Percentiles rank a stretch among this genome's conserved stretches.
phyloP scores from a whole-genome alignment of 2,888 invertebrate genomes.

The Pasiphila rectangulata region DNA sequence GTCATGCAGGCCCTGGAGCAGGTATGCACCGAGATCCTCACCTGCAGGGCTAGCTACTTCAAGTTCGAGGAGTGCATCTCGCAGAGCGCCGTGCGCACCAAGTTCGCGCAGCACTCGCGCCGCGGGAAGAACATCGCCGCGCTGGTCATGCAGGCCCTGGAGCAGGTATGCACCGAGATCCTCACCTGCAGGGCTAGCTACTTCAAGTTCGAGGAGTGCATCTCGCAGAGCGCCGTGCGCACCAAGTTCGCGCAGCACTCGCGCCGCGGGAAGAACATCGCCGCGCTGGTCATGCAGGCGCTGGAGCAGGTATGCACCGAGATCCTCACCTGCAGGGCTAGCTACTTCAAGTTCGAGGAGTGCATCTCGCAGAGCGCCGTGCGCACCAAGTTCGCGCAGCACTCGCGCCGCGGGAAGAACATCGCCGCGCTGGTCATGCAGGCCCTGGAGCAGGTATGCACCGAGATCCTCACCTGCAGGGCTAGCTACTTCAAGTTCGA shows the following conservation, averaged over 20 bases:
- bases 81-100: constrained; percentile 98
- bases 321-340: too few species aligned
- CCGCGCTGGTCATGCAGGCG: constrained; percentile 83
- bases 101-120: constrained; percentile 98
- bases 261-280: constrained; percentile 94
- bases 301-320: constrained; percentile 67
- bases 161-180: constrained; percentile 52
- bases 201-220: too few species aligned
- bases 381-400: constrained; percentile 99
- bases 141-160: constrained; percentile 83
- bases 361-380: constrained; percentile 99
- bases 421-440: constrained; percentile 87
- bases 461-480: too few species aligned
- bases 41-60: too few species aligned
- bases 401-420: constrained; percentile 94
- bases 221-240: constrained; percentile 97
- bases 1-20: constrained; percentile 82
- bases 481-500: too few species aligned
- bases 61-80: constrained; percentile 99
- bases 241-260: constrained; percentile 99
- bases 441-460: constrained; percentile 76
- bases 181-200: too few species aligned
- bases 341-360: too few species aligned
- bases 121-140: constrained; percentile 93
- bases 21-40: constrained; percentile 41